phyloP scores from a whole-genome alignment of 2,797 vertebrate species.

The Lycodopsis pacificus region DNA sequence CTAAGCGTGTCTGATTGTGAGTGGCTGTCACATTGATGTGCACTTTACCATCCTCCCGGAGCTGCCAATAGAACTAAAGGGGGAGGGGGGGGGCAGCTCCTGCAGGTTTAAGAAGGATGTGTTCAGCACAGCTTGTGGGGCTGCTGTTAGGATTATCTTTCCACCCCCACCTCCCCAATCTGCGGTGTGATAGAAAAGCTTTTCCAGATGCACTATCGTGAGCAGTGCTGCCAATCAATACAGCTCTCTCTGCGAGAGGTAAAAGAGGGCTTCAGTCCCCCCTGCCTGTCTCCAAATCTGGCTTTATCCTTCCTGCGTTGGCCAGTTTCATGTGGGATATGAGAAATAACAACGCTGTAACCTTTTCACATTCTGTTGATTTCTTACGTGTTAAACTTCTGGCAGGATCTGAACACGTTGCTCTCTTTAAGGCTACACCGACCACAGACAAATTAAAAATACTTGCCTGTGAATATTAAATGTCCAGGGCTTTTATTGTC shows the following conservation, averaged over 20 bases:
- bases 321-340: slow-evolving; percentile 35
- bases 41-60: slow-evolving; percentile 57
- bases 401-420: neutral
- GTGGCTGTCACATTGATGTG: slow-evolving; percentile 61
- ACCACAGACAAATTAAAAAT: neutral
- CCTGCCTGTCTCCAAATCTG: slow-evolving; percentile 40
- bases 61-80: slow-evolving; percentile 71
- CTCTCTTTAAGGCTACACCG: neutral
- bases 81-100: slow-evolving; percentile 55
- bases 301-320: slow-evolving; percentile 45
- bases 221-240: slow-evolving; percentile 80
- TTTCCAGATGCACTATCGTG: slow-evolving; percentile 71
- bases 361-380: neutral
- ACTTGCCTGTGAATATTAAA: neutral
- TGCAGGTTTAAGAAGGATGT: slow-evolving; percentile 77
- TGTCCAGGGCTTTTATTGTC: neutral
- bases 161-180: slow-evolving; percentile 37
- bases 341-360: slow-evolving; percentile 27
- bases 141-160: slow-evolving; percentile 77
- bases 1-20: slow-evolving; percentile 64
- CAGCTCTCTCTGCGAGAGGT: slow-evolving; percentile 61
- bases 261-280: slow-evolving; percentile 57
- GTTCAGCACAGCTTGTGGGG: slow-evolving; percentile 76
- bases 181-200: slow-evolving; percentile 74
- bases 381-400: neutral